Conservation (phyloP, 92 coral and sea anemone species). For the Phenganax stokvisi region DNA sequence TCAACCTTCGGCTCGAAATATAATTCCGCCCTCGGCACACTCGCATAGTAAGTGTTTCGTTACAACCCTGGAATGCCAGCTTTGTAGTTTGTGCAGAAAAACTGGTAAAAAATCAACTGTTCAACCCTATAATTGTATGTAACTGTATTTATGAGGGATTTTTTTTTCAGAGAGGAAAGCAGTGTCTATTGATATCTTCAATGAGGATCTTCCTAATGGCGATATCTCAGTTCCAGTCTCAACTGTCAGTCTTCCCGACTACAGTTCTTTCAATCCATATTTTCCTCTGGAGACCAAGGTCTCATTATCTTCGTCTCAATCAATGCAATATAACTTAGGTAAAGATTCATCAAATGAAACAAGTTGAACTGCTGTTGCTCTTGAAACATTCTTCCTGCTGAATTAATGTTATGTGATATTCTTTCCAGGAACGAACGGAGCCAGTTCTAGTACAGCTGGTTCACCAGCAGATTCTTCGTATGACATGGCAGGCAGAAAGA, state of each 20-base stretch:
- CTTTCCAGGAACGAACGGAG: conserved; percentile 70
- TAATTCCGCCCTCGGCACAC: conserved; percentile 32
- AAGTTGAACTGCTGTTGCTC: too few species aligned
- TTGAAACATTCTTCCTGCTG: background rate
- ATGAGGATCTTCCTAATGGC: conserved; percentile 78
- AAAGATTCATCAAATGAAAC: background rate
- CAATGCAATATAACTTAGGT: conserved; percentile 75
- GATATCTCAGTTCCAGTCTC: conserved; percentile 75
- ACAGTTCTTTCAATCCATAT: conserved; percentile 60
- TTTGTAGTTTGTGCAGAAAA: conserved; percentile 31
- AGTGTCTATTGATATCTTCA: conserved; percentile 60
- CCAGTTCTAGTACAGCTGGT: conserved; percentile 74
- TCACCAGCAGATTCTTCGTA: conserved; percentile 69
- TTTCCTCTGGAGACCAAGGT: conserved; percentile 82
- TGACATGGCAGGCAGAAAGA: conserved; percentile 62
- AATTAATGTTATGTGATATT: background rate
- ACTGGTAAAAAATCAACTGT: conserved; percentile 41
- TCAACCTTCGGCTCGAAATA: conserved; percentile 36
- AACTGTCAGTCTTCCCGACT: conserved; percentile 54
- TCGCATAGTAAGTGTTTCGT: conserved; percentile 23
- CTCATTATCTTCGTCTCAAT: conserved; percentile 67
- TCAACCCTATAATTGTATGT: background rate
- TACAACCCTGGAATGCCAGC: background rate
- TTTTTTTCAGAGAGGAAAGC: conserved; percentile 65
- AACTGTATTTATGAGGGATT: background rate